Evolutionary conservation across 53 echinoderm and acorn worm genomes (phyloP).

Genomic region (Mesocentrotus franciscanus): DNA sequence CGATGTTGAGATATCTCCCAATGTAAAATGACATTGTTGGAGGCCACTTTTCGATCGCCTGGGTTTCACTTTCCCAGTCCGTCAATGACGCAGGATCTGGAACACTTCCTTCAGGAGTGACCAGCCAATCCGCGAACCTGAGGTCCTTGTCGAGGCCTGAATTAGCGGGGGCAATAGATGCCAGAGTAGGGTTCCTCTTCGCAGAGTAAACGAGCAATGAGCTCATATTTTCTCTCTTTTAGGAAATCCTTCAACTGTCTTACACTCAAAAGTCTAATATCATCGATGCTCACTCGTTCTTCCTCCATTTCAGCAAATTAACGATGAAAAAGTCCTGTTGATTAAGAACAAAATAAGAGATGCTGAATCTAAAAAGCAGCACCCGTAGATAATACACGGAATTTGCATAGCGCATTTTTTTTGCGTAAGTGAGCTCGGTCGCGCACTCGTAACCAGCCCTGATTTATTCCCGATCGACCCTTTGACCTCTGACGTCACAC

Average conservation of each 20-base stretch:
- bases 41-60: slow-evolving; percentile 36
- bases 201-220: slow-evolving; percentile 39
- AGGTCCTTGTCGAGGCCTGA: neutral
- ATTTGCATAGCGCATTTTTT: neutral
- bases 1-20: slow-evolving; percentile 44
- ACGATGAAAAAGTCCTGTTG: neutral
- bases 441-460: neutral
- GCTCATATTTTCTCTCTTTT: slow-evolving; percentile 43
- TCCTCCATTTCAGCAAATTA: slow-evolving; percentile 7
- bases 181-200: neutral
- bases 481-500: slow-evolving; percentile 47
- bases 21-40: slow-evolving; percentile 41
- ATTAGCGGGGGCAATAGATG: neutral
- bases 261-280: slow-evolving; percentile 37
- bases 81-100: neutral
- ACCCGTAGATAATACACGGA: neutral
- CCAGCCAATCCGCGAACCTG: neutral
- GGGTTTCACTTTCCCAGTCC: neutral
- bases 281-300: slow-evolving; percentile 24
- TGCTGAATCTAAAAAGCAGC: neutral
- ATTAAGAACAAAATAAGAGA: neutral
- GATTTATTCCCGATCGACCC: slow-evolving; percentile 22
- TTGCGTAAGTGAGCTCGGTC: neutral
- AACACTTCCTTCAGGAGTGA: neutral
- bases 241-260: slow-evolving; percentile 4